Conservation (phyloP, 2,888 invertebrate species). For the Pseudanteris insignis region DNA sequence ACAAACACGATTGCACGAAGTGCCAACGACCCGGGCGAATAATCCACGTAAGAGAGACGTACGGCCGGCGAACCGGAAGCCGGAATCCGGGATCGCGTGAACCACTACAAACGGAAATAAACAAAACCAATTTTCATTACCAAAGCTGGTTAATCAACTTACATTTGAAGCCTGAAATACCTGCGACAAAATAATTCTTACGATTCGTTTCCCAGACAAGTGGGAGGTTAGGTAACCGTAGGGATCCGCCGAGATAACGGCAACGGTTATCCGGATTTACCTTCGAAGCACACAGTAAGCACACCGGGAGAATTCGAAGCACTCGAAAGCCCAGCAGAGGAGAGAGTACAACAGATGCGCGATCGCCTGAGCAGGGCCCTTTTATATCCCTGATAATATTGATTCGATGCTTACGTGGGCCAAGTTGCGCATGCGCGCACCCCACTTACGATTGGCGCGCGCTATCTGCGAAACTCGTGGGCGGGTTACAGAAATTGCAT, state of each 20-base stretch:
- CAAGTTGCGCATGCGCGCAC: conserved; percentile 14
- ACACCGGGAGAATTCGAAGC: conserved; percentile 19
- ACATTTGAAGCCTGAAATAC: conserved; percentile 18
- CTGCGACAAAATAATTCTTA: conserved; percentile 18
- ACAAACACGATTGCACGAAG: no score
- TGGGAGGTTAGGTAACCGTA: conserved; percentile 8
- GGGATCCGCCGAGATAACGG: conserved; percentile 6
- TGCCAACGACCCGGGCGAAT: no score
- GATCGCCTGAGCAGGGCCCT: conserved; percentile 20
- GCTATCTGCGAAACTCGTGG: conserved; percentile 35
- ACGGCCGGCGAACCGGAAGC: conserved; percentile 1
- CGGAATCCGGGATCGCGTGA: conserved; percentile 15
- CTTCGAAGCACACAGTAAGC: conserved; percentile 17
- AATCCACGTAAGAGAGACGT: neutral
- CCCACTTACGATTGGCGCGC: conserved; percentile 18
- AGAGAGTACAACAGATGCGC: conserved; percentile 30
- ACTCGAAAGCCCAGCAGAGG: conserved; percentile 23
- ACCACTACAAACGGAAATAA: conserved; percentile 4
- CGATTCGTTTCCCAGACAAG: conserved; percentile 9
- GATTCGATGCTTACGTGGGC: conserved; percentile 16
- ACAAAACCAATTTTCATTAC: conserved; percentile 7
- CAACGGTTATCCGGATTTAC: conserved; percentile 4
- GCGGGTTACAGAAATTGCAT: conserved; percentile 36
- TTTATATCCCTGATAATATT: conserved; percentile 39
- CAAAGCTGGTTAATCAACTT: no score